Conservation (phyloP, 2,113 vertebrate genomes). For the Atrichornis clamosus region DNA sequence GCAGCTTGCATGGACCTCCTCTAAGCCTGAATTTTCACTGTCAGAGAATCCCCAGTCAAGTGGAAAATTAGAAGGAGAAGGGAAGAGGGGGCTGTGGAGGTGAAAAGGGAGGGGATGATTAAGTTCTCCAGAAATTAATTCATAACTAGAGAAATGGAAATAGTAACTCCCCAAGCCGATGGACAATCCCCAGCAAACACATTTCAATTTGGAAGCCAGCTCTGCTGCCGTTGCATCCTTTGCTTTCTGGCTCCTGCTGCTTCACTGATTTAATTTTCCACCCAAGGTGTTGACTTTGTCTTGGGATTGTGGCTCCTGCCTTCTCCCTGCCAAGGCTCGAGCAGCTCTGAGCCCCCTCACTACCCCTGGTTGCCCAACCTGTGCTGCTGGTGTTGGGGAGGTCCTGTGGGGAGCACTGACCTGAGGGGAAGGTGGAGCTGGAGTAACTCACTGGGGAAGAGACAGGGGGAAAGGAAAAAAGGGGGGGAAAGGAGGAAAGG, state of each 20-base stretch:
- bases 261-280: slow-evolving; percentile 60
- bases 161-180: slow-evolving; percentile 47
- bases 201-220: slow-evolving; percentile 64
- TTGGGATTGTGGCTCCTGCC: neutral
- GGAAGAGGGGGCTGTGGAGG: slow-evolving; percentile 38
- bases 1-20: slow-evolving; percentile 69
- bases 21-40: slow-evolving; percentile 75
- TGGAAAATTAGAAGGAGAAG: slow-evolving; percentile 82
- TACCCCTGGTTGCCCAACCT: neutral
- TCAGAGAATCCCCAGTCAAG: slow-evolving; percentile 77
- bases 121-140: slow-evolving; percentile 76
- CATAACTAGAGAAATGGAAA: slow-evolving; percentile 67
- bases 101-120: slow-evolving; percentile 60
- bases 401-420: neutral
- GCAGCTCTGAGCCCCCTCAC: neutral
- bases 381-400: neutral
- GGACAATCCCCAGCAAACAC: slow-evolving; percentile 52
- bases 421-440: neutral
- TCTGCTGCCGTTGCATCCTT: neutral
- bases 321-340: neutral
- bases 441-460: neutral
- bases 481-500: fast-evolving
- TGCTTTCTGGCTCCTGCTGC: neutral
- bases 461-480: neutral
- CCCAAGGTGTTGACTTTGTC: slow-evolving; percentile 26